These are phyloP conservation scores for Brachionus manjavacas DNA, from an alignment of 1,140 invertebrate genomes.

Conservation along the genomic window DNA sequence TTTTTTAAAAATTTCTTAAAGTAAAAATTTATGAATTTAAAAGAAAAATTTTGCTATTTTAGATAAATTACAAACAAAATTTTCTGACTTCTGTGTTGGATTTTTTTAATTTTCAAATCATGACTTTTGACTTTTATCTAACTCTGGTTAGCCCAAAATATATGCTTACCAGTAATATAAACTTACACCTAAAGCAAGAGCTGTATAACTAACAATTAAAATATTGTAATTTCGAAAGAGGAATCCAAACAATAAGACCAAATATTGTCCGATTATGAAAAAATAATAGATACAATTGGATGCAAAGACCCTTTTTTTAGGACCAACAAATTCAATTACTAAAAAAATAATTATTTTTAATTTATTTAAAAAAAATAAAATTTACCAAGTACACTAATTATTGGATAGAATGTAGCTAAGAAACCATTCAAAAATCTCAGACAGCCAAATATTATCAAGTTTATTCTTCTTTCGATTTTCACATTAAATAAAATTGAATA, in stretches of 20 bases:
- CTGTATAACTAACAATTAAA: background rate
- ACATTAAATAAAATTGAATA: background rate
- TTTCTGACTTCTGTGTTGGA: too few species aligned
- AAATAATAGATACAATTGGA: background rate
- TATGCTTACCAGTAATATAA: background rate
- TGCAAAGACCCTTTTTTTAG: background rate
- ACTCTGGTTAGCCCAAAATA: too few species aligned
- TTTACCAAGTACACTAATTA: background rate
- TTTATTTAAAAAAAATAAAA: background rate
- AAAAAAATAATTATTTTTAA: background rate
- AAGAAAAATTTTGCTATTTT: too few species aligned
- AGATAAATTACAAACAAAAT: too few species aligned
- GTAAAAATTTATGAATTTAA: too few species aligned
- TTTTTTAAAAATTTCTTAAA: too few species aligned
- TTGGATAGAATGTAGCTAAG: background rate
- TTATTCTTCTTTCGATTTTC: background rate
- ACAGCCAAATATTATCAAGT: background rate
- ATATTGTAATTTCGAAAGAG: background rate
- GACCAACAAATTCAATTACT: background rate
- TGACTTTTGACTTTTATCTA: too few species aligned
- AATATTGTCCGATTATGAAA: background rate
- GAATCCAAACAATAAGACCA: background rate
- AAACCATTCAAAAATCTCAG: background rate
- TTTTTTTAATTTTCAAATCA: too few species aligned
- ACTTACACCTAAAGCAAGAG: background rate